Conservation (phyloP, 2,113 vertebrate species). For the Neotragus moschatus region DNA sequence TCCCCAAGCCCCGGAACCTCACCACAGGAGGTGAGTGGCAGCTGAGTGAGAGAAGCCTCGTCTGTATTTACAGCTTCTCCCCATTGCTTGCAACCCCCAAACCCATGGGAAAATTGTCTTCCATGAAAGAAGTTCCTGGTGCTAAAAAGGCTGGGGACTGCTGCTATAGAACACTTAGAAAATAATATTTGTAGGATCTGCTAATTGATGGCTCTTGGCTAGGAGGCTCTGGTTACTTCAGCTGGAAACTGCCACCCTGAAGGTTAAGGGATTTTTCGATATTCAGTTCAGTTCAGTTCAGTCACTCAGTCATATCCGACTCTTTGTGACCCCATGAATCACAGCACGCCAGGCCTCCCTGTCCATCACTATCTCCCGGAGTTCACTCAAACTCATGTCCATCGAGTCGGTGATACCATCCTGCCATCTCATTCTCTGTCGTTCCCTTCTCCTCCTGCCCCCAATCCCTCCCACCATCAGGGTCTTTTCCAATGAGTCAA, state of each 20-base stretch:
- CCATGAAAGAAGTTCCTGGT: background rate
- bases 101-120: background rate
- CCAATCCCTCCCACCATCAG: no score
- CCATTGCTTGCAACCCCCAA: background rate
- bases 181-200: background rate
- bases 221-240: background rate
- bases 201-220: background rate
- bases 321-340: no score
- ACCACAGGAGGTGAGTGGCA: background rate
- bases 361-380: no score
- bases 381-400: no score
- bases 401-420: no score
- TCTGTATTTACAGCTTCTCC: background rate
- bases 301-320: accelerated
- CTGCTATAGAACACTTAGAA: background rate
- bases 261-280: background rate
- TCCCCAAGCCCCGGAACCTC: background rate
- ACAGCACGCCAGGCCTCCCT: no score
- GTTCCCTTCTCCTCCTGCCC: no score
- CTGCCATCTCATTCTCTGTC: no score
- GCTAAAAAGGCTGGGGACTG: background rate
- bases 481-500: no score
- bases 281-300: background rate
- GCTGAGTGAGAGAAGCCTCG: background rate
- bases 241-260: background rate